Evolutionary conservation across 92 coral and sea anemone species (phyloP), one percentile per base, ranked within the genome.

Genomic region (Metridium senile): DNA sequence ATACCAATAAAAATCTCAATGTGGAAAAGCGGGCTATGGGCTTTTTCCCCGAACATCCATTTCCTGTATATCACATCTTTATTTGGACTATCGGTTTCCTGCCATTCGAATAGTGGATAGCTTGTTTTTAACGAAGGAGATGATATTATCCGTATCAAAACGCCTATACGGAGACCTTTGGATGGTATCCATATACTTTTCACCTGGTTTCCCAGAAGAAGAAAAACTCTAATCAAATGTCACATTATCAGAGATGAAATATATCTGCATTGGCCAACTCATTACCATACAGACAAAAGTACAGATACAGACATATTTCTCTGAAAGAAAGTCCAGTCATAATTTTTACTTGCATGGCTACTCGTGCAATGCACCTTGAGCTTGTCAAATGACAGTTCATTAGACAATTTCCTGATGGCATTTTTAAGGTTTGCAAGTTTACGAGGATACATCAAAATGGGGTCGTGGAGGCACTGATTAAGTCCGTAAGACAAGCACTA

Each of bases 401-500:
- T n/a, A n/a, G n/a, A n/a, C n/a, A n/a, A n/a, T n/a, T n/a, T n/a
- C n/a, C n/a, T n/a, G n/a, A n/a, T n/a, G n/a, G n/a, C n/a, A n/a
- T n/a, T n/a, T n/a, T n/a, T n/a, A n/a, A n/a, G n/a, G n/a, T n/a
- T n/a, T n/a, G n/a, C n/a, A n/a, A n/a, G n/a, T n/a, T n/a, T n/a
- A n/a, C n/a, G n/a, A n/a, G n/a, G n/a, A n/a, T n/a, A n/a, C 89
- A 85, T 45, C 86, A 80, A 61, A 86, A 86, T 72, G 90, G 90
- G 39, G 79, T 70, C 1, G 83, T 82, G 28, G 87, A 86, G 68
- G 26, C 71, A 21, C 76, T 86, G 11, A 86, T 86, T 31, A 81
- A 86, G 70, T 81, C 83, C 25, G 80, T 81, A 10, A 33, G 81
- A 11, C 74, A 77, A 69, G 91, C 87, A 6, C 20, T 77, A 66